Conservation (phyloP, 2,888 invertebrate genomes). For the Lordiphosa andalusiaca region DNA sequence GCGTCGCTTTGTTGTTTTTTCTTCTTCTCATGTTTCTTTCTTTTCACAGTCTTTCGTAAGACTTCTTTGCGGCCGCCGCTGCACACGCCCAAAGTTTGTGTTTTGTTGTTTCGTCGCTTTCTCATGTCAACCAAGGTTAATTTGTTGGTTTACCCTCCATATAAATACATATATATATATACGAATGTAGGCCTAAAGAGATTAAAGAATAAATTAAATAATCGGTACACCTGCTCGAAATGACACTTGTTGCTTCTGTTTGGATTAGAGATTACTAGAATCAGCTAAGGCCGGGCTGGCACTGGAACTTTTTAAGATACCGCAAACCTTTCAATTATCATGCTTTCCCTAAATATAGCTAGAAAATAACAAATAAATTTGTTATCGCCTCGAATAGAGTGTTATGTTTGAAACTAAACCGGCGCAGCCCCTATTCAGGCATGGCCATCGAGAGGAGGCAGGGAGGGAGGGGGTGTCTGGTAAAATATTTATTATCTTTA, state of each 20-base stretch:
- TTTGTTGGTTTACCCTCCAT: constrained; percentile 29
- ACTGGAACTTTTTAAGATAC: background rate
- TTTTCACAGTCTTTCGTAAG: constrained; percentile 47
- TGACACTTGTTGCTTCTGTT: constrained; percentile 32
- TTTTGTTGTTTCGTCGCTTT: constrained; percentile 10
- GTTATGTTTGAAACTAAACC: background rate
- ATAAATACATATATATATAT: constrained; percentile 9
- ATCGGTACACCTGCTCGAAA: background rate
- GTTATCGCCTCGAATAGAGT: constrained; percentile 4
- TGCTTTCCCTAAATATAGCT: constrained; percentile 17
- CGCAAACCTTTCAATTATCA: constrained; percentile 18
- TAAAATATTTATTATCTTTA: background rate
- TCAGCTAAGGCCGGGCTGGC: no score
- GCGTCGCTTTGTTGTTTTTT: constrained; percentile 26
- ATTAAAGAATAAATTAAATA: background rate
- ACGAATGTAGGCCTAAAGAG: background rate
- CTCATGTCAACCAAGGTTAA: constrained; percentile 25
- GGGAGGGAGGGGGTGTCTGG: no score
- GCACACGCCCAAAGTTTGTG: constrained; percentile 53
- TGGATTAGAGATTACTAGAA: constrained; percentile 6
- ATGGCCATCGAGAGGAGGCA: no score
- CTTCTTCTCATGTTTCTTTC: constrained; percentile 21
- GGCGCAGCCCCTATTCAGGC: no score
- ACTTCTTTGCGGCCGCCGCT: constrained; percentile 18
- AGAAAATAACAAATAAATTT: constrained; percentile 8